Conservation (phyloP, 2,797 vertebrate genomes). For the Esox lucius region DNA sequence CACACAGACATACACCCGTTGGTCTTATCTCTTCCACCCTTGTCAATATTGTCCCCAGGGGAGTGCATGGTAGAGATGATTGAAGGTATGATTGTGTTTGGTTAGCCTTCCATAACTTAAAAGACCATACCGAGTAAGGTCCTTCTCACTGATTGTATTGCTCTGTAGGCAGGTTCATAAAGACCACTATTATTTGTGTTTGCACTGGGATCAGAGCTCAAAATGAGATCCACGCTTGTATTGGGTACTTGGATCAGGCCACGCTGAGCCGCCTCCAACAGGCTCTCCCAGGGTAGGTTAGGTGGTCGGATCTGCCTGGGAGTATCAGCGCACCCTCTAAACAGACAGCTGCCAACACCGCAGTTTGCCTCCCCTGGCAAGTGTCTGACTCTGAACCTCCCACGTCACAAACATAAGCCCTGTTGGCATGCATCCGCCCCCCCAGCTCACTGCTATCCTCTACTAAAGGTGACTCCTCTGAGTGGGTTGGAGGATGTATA, state of each 20-base stretch:
- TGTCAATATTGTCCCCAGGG: constrained; percentile 19
- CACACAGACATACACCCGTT: not conserved
- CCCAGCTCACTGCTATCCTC: constrained; percentile 5
- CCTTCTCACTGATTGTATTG: not conserved
- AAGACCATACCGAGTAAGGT: not conserved
- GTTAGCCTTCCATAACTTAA: constrained; percentile 17
- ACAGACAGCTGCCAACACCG: constrained; percentile 19
- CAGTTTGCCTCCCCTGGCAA: constrained; percentile 4
- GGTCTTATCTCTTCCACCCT: constrained; percentile 5
- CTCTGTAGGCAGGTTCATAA: constrained; percentile 29
- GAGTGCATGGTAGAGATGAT: constrained; percentile 29
- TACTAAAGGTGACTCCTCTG: constrained; percentile 7
- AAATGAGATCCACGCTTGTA: constrained; percentile 40
- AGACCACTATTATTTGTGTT: constrained; percentile 39
- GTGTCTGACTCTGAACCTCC: constrained; percentile 7
- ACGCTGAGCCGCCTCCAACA: not conserved
- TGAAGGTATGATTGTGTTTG: constrained; percentile 46
- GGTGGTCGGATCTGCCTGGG: constrained; percentile 5
- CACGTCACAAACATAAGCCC: constrained; percentile 12
- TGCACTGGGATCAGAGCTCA: constrained; percentile 42
- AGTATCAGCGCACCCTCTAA: constrained; percentile 5
- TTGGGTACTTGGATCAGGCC: constrained; percentile 12
- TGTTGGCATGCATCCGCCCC: constrained; percentile 8
- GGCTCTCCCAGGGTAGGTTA: constrained; percentile 6
- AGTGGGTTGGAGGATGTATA: constrained; percentile 6